A percentile compares a stretch with the other conserved stretches of the same genome.
Conservation (phyloP, 2,797 vertebrate species). For the Hypotaenidia philippensis region DNA sequence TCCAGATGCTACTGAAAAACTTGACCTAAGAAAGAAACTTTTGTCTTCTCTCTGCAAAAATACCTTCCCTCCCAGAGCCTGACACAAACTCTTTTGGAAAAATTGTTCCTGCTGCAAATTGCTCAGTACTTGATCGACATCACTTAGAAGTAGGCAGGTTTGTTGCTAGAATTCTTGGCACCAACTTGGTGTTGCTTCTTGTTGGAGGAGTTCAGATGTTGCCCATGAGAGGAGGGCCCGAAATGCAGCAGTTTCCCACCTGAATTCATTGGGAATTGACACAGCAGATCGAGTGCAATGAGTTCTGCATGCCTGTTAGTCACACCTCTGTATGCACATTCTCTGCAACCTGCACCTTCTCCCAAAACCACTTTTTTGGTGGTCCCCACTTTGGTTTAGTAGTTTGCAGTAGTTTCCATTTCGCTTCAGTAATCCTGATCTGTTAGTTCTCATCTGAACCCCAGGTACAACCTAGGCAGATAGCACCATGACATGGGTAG, state of each 20-base stretch:
- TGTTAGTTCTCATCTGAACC: background rate
- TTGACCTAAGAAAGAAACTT: background rate
- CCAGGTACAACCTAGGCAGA: too few relatives aligned
- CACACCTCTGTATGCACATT: background rate
- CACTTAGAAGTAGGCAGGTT: background rate
- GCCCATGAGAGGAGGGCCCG: background rate
- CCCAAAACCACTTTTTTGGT: background rate
- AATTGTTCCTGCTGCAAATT: background rate
- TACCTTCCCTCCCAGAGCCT: background rate
- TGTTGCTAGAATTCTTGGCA: background rate
- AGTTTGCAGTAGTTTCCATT: background rate
- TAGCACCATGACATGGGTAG: background rate
- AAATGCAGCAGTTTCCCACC: background rate
- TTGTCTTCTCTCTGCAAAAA: background rate
- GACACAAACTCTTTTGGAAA: background rate
- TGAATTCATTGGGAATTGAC: background rate
- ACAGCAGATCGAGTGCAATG: background rate
- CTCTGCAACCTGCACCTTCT: background rate
- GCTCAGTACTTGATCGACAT: background rate
- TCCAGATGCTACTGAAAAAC: background rate
- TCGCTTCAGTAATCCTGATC: background rate
- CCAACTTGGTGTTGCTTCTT: background rate
- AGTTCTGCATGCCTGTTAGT: background rate
- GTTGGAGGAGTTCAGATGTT: background rate
- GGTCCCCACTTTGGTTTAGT: background rate